A percentile compares a stretch with the other conserved stretches of the same genome.
These are phyloP conservation scores for Diglossa cyanea DNA, from an alignment of 2,797 vertebrate genomes.

Conservation along the genomic window DNA sequence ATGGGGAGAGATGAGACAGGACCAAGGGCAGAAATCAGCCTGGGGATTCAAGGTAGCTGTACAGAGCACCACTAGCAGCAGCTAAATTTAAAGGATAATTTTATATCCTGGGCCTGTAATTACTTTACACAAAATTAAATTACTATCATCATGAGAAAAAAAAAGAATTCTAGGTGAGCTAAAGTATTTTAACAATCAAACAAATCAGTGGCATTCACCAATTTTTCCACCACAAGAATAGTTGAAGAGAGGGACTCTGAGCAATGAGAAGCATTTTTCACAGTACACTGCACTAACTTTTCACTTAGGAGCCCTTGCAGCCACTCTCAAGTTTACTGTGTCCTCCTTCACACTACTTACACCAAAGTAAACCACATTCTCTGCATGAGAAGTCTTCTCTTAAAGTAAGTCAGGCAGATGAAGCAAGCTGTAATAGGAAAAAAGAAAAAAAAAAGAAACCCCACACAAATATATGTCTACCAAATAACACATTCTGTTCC, in stretches of 20 bases:
- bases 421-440: neutral
- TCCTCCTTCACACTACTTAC: neutral
- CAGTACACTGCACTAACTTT: neutral
- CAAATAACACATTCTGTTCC: neutral
- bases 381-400: neutral
- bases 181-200: neutral
- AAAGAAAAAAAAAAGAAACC: neutral
- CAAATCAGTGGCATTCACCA: neutral
- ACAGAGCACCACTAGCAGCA: neutral
- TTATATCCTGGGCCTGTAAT: neutral
- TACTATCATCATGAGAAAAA: neutral
- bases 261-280: neutral
- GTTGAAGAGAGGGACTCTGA: neutral
- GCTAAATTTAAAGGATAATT: neutral
- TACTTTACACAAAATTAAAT: conserved; percentile 18
- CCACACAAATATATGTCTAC: neutral
- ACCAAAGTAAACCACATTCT: neutral
- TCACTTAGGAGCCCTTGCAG: neutral
- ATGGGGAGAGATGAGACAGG: neutral
- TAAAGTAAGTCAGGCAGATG: neutral
- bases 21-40: neutral
- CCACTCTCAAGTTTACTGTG: neutral
- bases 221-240: neutral
- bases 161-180: neutral
- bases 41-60: neutral